A percentile compares a stretch with the other conserved stretches of the same genome.
Evolutionary conservation across 1,140 invertebrate genomes (phyloP).

Genomic region (Drosophila subobscura): DNA sequence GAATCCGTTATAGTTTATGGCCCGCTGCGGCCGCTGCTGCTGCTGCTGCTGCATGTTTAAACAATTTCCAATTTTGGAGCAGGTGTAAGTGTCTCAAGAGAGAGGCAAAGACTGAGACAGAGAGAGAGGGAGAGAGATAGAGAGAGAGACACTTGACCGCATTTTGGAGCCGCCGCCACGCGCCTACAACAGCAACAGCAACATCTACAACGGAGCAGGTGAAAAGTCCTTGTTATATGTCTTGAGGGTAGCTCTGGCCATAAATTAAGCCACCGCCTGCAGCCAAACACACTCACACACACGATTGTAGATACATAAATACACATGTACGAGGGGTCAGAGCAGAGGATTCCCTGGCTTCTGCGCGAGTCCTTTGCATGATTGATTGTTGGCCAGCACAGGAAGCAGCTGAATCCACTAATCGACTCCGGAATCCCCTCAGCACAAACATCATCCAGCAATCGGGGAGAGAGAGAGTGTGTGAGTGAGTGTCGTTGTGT

Average conservation of each 20-base stretch:
- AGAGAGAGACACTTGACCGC: slow-evolving; percentile 72
- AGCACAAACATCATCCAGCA: slow-evolving; percentile 18
- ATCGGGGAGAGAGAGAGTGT: too few species aligned
- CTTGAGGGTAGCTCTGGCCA: slow-evolving; percentile 67
- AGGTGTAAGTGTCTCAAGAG: slow-evolving; percentile 59
- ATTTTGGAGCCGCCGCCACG: slow-evolving; percentile 74
- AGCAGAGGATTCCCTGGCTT: slow-evolving; percentile 50
- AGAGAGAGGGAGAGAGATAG: too few species aligned
- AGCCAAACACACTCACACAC: slow-evolving; percentile 23
- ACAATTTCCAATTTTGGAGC: slow-evolving; percentile 70
- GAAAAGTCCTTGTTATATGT: slow-evolving; percentile 64
- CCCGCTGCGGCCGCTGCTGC: slow-evolving; percentile 10
- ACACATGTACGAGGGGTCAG: slow-evolving; percentile 39
- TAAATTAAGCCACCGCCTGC: slow-evolving; percentile 78
- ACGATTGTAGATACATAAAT: not conserved
- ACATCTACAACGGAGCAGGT: slow-evolving; percentile 60
- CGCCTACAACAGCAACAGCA: slow-evolving; percentile 63
- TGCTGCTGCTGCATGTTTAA: slow-evolving; percentile 33
- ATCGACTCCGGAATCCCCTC: slow-evolving; percentile 24
- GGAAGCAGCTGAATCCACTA: slow-evolving; percentile 78
- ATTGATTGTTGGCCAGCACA: slow-evolving; percentile 71
- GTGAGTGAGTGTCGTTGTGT: slow-evolving; percentile 1
- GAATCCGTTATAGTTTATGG: slow-evolving; percentile 82
- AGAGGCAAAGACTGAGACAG: too few species aligned
- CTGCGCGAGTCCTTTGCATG: slow-evolving; percentile 44